A percentile compares a stretch with the other conserved stretches of the same genome.
These are phyloP conservation scores for Mimachlamys varia DNA, from an alignment of 2,888 invertebrate genomes.

Conservation along the genomic window DNA sequence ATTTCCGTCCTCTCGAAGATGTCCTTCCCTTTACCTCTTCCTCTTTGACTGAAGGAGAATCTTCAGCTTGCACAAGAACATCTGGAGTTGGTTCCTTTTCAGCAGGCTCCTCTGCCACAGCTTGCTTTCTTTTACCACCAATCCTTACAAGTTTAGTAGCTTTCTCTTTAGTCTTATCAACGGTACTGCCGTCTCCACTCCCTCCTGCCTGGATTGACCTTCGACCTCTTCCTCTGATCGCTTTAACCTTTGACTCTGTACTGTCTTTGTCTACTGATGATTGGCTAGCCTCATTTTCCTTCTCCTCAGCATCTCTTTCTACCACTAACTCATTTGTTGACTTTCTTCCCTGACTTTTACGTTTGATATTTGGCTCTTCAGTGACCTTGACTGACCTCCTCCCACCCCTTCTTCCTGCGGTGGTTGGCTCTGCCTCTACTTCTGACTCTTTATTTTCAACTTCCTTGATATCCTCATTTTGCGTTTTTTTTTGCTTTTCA, in stretches of 20 bases:
- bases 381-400: constrained; percentile 26
- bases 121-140: neutral
- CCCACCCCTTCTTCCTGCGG: neutral
- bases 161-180: neutral
- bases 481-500: neutral
- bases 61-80: neutral
- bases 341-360: neutral
- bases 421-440: constrained; percentile 36
- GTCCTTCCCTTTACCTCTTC: neutral
- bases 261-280: neutral
- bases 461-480: neutral
- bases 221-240: constrained; percentile 45
- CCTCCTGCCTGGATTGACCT: constrained; percentile 45
- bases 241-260: constrained; percentile 9
- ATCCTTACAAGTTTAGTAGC: constrained; percentile 35
- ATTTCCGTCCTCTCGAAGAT: neutral
- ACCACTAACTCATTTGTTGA: neutral
- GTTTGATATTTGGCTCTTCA: neutral
- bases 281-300: constrained; percentile 3
- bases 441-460: constrained; percentile 37
- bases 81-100: neutral
- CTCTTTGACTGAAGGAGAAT: neutral
- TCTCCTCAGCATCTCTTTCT: neutral
- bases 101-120: neutral
- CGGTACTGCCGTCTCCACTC: neutral